Percentiles rank a stretch among this genome's conserved stretches.
Conservation (phyloP, 2,888 invertebrate species). For the Phortica okadai region DNA sequence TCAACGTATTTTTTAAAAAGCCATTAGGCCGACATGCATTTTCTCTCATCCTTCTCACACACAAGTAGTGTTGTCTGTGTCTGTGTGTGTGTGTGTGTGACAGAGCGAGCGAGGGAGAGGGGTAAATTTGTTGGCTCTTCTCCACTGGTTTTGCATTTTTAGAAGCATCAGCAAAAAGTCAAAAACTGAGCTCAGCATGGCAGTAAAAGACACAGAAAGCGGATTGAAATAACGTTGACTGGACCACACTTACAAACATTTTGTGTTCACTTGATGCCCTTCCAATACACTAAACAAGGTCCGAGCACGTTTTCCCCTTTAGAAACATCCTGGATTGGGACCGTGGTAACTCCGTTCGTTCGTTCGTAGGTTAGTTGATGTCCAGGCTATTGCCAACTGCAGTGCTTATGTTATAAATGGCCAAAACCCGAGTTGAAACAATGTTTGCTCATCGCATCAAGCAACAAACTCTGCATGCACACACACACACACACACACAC, state of each 20-base stretch:
- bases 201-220: conserved; percentile 1
- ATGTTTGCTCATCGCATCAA: conserved; percentile 20
- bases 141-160: not conserved
- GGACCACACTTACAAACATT: not conserved
- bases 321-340: not conserved
- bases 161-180: conserved; percentile 8
- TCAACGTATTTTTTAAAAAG: conserved; percentile 8
- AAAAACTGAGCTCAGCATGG: not conserved
- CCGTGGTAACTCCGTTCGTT: not conserved
- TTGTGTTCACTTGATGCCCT: conserved; percentile 18
- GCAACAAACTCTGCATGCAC: not conserved
- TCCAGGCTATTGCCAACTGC: conserved; percentile 8
- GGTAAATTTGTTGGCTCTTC: not conserved
- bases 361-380: not conserved
- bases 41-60: not conserved
- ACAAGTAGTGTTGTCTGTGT: not conserved
- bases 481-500: conserved; percentile 4
- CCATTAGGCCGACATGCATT: conserved; percentile 11
- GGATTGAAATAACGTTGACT: not conserved
- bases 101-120: not conserved
- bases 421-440: conserved; percentile 21
- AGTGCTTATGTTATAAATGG: conserved; percentile 30
- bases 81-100: not conserved
- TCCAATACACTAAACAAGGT: conserved; percentile 25
- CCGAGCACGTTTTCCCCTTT: not conserved